Percentiles rank a stretch among this genome's conserved stretches.
Conservation (phyloP, 2,888 invertebrate genomes). For the Petrolisthes cinctipes region DNA sequence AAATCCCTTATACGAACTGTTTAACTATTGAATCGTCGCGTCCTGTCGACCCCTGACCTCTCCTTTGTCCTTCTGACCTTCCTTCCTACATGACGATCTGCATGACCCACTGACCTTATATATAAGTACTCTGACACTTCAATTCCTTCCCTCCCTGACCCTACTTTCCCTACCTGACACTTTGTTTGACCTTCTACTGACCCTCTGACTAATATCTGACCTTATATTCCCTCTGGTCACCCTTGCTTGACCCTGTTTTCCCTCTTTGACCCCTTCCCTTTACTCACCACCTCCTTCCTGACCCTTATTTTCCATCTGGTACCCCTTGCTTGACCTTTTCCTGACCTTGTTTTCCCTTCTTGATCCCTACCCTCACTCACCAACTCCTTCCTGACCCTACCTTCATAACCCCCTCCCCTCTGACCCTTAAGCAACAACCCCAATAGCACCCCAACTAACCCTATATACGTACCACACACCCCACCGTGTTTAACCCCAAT, state of each 20-base stretch:
- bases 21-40: neutral
- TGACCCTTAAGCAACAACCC: neutral
- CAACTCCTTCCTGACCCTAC: neutral
- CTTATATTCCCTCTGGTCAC: neutral
- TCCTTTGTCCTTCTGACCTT: neutral
- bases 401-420: neutral
- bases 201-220: neutral
- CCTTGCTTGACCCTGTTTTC: too few species aligned
- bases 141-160: neutral
- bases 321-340: neutral
- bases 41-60: neutral
- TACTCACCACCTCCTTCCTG: neutral
- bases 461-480: neutral
- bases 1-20: neutral
- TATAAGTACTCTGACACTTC: too few species aligned
- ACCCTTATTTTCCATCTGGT: neutral
- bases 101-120: too few species aligned
- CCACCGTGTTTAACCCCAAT: neutral
- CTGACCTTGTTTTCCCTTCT: neutral
- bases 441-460: neutral
- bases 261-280: too few species aligned
- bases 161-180: neutral
- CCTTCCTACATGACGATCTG: neutral
- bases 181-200: conserved; percentile 5
- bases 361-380: neutral